Base-by-base conservation (phyloP, 2,888 invertebrate species). In the Clivina fossor region DNA sequence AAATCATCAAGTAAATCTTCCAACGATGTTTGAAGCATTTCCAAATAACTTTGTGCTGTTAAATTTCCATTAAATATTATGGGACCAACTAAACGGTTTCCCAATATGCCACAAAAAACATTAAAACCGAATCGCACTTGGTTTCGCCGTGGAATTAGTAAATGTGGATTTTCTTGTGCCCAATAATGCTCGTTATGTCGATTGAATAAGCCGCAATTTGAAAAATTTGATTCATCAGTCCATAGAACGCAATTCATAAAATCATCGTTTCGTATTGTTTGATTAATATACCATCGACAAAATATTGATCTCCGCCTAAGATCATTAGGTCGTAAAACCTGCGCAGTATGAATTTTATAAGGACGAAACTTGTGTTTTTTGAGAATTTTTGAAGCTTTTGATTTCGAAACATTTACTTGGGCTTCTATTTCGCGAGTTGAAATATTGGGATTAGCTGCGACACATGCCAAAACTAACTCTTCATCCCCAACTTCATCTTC, bases 21-120 rank as follows among this genome's bases (percentile, higher is more conserved):
- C 28, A 47, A 18, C 4, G 15, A 20, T 40, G 19, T 55, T 48
- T 48, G 55, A 8, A 47, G 41, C 11, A 48, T 32, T 32, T 47
- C 40, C 26, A 47, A 22, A 48, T 48, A 55, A 7, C 19, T 11
- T 35, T 41, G 33, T 11, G 38, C 18, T 16, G 32, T 48, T 56
- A 47, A 48, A 20, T n/a, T 48, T 15, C 22, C 35, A 38, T n/a
- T 30, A 28, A 47, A 55, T 11, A 47, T 48, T 44, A 46, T 33
- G 20, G 4, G 15, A 16, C 48, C 56, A 20, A 56, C 33, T 24
- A 56, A 18, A 26, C 19, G 35, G 18, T 26, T 50, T 11, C 22
- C 33, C 28, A 56, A 35, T 35, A 56, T 50, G 26, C 44, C 43
- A 37, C 43, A 56, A 33, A 41, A 56, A 28, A 50, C 35, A 44